Percentiles rank a stretch among this genome's conserved stretches.
These are phyloP conservation scores for Subanguina moxae DNA, from an alignment of 1,140 invertebrate species.

Conservation along the genomic window DNA sequence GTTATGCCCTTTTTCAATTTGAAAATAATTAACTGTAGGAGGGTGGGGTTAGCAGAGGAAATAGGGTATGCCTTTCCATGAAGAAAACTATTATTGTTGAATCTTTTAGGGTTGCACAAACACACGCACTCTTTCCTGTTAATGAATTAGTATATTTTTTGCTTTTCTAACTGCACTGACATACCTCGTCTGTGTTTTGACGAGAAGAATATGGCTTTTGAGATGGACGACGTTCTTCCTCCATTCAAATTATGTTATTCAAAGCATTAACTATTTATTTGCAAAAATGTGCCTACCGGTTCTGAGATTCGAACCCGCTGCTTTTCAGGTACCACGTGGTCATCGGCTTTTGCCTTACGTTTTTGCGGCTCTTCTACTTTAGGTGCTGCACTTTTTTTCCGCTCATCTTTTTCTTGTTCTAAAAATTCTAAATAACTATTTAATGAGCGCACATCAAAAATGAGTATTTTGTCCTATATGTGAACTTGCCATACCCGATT, in stretches of 20 bases:
- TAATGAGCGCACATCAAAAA: no score
- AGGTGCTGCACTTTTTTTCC: constrained; percentile 5
- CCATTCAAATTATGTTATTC: not conserved
- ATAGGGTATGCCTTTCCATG: no score
- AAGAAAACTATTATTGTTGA: no score
- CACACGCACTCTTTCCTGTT: no score
- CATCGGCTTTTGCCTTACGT: constrained; percentile 11
- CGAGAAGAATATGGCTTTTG: not conserved
- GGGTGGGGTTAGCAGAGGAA: no score
- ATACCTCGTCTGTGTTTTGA: not conserved
- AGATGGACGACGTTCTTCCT: not conserved
- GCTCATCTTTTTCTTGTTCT: constrained; percentile 26
- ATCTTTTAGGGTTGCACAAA: no score
- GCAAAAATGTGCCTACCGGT: constrained; percentile 19
- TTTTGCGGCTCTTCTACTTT: constrained; percentile 18
- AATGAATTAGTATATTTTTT: no score
- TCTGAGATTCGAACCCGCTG: constrained; percentile 28
- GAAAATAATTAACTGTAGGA: no score
- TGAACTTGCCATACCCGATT: no score
- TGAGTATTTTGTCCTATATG: no score
- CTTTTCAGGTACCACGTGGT: constrained; percentile 38
- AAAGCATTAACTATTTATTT: not conserved
- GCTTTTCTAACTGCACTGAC: not conserved
- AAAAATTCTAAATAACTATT: not conserved
- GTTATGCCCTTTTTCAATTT: no score